Evolutionary conservation across 2,888 invertebrate species (phyloP).

Genomic region (Notodonta ziczac): DNA sequence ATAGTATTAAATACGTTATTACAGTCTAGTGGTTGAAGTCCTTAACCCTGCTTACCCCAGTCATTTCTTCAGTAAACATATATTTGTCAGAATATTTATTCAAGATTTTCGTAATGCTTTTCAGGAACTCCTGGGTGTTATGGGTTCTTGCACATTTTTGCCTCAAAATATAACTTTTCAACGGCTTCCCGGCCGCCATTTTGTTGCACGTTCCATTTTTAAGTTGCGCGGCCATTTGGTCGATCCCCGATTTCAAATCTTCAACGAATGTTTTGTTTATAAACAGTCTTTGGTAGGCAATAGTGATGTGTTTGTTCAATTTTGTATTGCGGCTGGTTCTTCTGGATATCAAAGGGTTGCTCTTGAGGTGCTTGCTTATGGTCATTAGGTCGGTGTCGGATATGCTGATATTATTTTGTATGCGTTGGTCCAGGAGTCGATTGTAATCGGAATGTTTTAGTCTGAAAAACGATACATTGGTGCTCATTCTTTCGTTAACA

Average conservation of each 20-base stretch:
- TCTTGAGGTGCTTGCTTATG: constrained; percentile 5
- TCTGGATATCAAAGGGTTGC: background rate
- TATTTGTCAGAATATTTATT: constrained; percentile 47
- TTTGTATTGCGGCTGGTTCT: background rate
- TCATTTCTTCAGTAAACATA: constrained; percentile 55
- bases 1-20: no score
- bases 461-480: constrained; percentile 29
- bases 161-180: background rate
- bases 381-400: background rate
- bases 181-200: background rate
- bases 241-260: constrained; percentile 24
- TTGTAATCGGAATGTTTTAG: constrained; percentile 46
- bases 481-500: no score
- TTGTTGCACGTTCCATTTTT: constrained; percentile 13
- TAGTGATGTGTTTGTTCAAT: background rate
- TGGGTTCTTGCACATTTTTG: constrained; percentile 16
- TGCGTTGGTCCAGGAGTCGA: constrained; percentile 22
- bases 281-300: constrained; percentile 32
- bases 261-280: constrained; percentile 20
- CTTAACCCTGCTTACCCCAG: constrained; percentile 40
- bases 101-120: constrained; percentile 47
- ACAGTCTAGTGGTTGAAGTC: no score
- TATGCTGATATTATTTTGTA: constrained; percentile 5
- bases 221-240: constrained; percentile 12
- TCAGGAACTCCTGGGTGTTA: constrained; percentile 39